phyloP scores from a whole-genome alignment of 2,113 vertebrate species.

The Centropus unirufus region DNA sequence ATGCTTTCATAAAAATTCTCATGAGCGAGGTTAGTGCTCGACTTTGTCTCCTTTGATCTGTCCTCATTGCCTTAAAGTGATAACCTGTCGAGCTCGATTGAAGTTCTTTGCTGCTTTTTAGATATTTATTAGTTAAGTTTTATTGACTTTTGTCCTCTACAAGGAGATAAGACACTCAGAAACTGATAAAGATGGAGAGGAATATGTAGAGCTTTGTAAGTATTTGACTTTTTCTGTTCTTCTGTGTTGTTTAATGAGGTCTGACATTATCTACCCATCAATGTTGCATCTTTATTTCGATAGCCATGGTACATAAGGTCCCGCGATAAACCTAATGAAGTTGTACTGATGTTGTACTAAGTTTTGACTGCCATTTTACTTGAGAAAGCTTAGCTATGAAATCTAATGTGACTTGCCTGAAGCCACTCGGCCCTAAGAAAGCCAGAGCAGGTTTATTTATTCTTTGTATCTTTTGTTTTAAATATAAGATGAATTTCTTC shows the following conservation, averaged over 20 bases:
- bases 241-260: background rate
- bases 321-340: background rate
- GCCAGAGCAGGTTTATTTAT: background rate
- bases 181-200: background rate
- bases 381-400: conserved; percentile 3
- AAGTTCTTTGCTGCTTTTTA: background rate
- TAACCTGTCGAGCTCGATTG: background rate
- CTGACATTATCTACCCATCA: background rate
- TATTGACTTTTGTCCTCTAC: background rate
- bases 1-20: background rate
- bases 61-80: background rate
- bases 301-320: background rate
- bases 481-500: conserved; percentile 17
- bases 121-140: background rate
- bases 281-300: background rate
- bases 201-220: background rate
- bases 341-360: background rate
- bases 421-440: background rate
- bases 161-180: background rate
- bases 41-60: background rate
- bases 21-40: background rate
- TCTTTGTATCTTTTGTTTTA: conserved; percentile 35
- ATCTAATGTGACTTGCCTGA: background rate
- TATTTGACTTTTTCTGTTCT: background rate
- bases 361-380: background rate